Percentiles rank a stretch among this genome's conserved stretches.
phyloP scores from a whole-genome alignment of 2,113 vertebrate species.

The Galbula dea region DNA sequence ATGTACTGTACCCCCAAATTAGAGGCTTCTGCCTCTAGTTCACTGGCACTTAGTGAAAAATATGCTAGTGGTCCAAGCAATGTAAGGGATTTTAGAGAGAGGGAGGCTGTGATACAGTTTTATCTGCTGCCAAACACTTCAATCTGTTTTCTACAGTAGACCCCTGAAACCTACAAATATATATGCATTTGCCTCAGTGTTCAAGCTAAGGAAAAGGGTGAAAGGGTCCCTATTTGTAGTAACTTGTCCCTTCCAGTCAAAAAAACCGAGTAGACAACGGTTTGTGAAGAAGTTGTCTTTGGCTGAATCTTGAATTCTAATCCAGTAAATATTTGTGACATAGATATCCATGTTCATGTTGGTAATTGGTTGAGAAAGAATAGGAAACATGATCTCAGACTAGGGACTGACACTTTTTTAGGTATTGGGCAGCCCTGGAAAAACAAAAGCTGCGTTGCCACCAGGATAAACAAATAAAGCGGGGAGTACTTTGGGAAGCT shows the following conservation, averaged over 20 bases:
- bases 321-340: background rate
- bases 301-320: background rate
- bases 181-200: background rate
- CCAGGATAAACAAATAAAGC: background rate
- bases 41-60: background rate
- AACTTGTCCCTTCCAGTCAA: background rate
- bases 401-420: background rate
- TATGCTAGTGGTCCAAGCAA: background rate
- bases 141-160: background rate
- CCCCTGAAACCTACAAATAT: background rate
- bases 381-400: background rate
- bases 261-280: background rate
- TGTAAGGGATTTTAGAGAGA: background rate
- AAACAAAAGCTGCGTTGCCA: background rate
- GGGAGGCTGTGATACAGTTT: background rate
- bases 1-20: background rate
- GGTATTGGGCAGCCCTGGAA: background rate
- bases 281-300: background rate
- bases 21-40: too few species aligned
- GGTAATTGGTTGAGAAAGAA: background rate
- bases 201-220: background rate
- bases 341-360: background rate
- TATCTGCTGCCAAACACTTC: background rate
- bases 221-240: background rate
- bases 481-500: background rate